A percentile compares a stretch with the other conserved stretches of the same genome.
Conservation (phyloP, 1,140 invertebrate species). For the Drosophila nebulosa region DNA sequence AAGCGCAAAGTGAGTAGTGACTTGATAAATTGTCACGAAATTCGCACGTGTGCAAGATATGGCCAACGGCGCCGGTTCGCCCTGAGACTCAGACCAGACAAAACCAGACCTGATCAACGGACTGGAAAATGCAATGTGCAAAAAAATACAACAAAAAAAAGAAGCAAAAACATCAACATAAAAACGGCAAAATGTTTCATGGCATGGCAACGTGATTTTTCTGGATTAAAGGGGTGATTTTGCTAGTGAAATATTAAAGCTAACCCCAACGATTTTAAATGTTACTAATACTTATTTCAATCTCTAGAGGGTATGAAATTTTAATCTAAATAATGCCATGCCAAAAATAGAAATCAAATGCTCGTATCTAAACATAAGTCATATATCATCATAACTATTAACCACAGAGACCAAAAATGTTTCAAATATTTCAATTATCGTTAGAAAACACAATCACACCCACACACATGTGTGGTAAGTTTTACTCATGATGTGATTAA, state of each 20-base stretch:
- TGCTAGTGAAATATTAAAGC: background rate
- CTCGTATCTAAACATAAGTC: background rate
- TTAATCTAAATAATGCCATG: background rate
- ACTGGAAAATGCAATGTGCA: slow-evolving; percentile 68
- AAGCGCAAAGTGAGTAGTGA: slow-evolving; percentile 23
- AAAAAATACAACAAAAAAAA: slow-evolving; percentile 20
- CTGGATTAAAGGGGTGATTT: background rate
- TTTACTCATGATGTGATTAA: background rate
- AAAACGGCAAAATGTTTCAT: slow-evolving; percentile 35
- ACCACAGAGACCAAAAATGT: too few species aligned
- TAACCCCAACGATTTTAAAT: background rate
- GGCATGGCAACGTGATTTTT: slow-evolving; percentile 55
- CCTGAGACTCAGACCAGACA: slow-evolving; percentile 9
- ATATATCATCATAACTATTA: background rate
- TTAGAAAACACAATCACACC: background rate
- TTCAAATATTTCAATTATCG: slow-evolving; percentile 1
- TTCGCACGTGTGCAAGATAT: slow-evolving; percentile 70
- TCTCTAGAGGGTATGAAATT: too few species aligned
- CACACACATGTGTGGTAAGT: background rate
- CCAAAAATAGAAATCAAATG: background rate
- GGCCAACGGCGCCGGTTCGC: slow-evolving; percentile 40
- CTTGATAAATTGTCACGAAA: slow-evolving; percentile 74
- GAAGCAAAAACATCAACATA: slow-evolving; percentile 5
- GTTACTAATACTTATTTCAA: too few species aligned
- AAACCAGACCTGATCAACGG: slow-evolving; percentile 56